These are phyloP conservation scores for Mimumesa dahlbomi DNA, from an alignment of 2,888 invertebrate species.

Conservation along the genomic window DNA sequence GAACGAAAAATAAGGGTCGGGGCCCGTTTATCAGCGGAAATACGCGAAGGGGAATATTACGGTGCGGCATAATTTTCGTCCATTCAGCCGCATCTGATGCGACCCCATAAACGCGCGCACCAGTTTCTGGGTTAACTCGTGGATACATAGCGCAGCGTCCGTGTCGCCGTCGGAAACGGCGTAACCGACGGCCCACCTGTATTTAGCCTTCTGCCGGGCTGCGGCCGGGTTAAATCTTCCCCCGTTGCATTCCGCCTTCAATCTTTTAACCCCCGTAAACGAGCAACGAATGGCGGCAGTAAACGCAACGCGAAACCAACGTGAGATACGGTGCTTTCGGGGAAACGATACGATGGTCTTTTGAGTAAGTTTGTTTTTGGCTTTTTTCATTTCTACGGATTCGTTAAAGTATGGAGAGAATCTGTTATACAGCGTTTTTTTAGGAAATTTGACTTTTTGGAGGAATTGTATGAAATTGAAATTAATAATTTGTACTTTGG, in stretches of 20 bases:
- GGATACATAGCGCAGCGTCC: constrained; percentile 19
- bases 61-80: constrained; percentile 27
- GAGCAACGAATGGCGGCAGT: constrained; percentile 4
- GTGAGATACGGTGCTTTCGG: not conserved
- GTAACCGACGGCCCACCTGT: constrained; percentile 17
- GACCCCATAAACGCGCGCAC: constrained; percentile 9
- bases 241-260: constrained; percentile 1
- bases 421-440: too few species aligned
- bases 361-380: too few species aligned
- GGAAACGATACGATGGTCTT: too few species aligned
- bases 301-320: constrained; percentile 1
- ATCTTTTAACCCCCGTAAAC: constrained; percentile 2
- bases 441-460: too few species aligned
- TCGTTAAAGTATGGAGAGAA: too few species aligned
- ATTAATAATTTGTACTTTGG: too few species aligned
- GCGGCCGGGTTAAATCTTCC: constrained; percentile 9
- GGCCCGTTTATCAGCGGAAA: too few species aligned
- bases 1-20: too few species aligned
- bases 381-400: too few species aligned
- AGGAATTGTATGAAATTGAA: too few species aligned
- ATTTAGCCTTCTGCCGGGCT: constrained; percentile 7
- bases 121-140: constrained; percentile 23
- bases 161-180: constrained; percentile 20
- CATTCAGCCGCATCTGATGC: not conserved
- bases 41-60: too few species aligned